These are phyloP conservation scores for Rhinichthys osculus DNA, from an alignment of 2,797 vertebrate genomes.

Conservation along the genomic window DNA sequence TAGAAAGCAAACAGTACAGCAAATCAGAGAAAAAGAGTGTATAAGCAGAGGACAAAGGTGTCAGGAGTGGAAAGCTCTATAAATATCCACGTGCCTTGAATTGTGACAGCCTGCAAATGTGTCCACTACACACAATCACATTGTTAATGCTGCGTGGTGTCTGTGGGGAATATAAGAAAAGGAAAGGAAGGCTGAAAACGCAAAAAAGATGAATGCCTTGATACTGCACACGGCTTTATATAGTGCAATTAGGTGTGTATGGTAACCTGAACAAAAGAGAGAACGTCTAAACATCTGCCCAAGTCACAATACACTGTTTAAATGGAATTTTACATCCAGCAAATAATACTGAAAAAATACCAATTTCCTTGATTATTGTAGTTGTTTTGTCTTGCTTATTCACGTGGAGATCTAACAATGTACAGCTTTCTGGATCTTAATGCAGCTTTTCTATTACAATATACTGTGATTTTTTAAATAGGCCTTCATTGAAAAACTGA, in stretches of 20 bases:
- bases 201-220: slow-evolving; percentile 70
- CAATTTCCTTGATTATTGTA: background rate
- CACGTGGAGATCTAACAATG: background rate
- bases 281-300: slow-evolving; percentile 4
- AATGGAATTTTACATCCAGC: background rate
- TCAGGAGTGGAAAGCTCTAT: slow-evolving; percentile 77
- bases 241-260: slow-evolving; percentile 61
- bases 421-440: background rate
- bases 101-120: slow-evolving; percentile 75
- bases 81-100: slow-evolving; percentile 78
- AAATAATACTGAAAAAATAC: background rate
- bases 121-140: slow-evolving; percentile 66
- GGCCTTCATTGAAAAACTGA: background rate
- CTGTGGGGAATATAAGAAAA: slow-evolving; percentile 70
- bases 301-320: background rate
- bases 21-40: slow-evolving; percentile 36
- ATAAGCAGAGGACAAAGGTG: slow-evolving; percentile 67
- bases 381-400: background rate
- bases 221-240: slow-evolving; percentile 68
- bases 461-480: background rate
- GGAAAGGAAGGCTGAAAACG: slow-evolving; percentile 56
- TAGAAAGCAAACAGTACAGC: slow-evolving; percentile 42
- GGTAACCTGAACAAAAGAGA: slow-evolving; percentile 42
- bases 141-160: slow-evolving; percentile 58
- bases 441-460: background rate